Evolutionary conservation across 2,797 vertebrate species (phyloP).

Genomic region (Gila robusta): DNA sequence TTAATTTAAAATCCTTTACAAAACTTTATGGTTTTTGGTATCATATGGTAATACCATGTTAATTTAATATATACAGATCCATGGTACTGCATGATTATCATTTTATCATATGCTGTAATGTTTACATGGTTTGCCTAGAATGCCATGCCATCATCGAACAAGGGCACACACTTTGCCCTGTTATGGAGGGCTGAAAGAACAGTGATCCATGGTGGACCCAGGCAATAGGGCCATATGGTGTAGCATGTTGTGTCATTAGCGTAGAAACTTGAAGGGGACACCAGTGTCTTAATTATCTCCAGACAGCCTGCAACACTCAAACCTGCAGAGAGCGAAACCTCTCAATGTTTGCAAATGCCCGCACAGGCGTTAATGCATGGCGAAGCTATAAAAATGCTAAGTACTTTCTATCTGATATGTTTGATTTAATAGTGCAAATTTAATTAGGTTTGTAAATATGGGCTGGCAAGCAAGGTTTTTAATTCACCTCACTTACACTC

Average conservation of each 20-base stretch:
- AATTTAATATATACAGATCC: background rate
- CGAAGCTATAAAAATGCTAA: constrained; percentile 59
- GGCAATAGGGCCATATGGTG: constrained; percentile 79
- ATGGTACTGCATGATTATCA: too few species aligned
- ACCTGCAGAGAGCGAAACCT: constrained; percentile 54
- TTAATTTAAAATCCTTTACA: background rate
- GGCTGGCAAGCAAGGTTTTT: constrained; percentile 52
- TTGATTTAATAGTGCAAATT: constrained; percentile 57
- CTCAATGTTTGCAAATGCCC: constrained; percentile 53
- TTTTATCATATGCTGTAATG: background rate
- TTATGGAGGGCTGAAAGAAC: constrained; percentile 56
- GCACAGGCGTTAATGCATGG: constrained; percentile 57
- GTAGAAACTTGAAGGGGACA: constrained; percentile 71
- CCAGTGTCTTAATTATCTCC: constrained; percentile 79
- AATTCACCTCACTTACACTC: constrained; percentile 45
- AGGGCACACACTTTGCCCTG: constrained; percentile 51
- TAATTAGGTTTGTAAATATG: constrained; percentile 59
- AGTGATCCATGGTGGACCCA: constrained; percentile 58
- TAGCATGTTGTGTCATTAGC: constrained; percentile 76
- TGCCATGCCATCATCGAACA: background rate
- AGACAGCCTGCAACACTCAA: constrained; percentile 55
- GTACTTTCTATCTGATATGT: constrained; percentile 59
- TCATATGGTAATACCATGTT: background rate
- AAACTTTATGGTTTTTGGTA: background rate
- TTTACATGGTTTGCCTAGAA: background rate